Base-by-base conservation (phyloP, 2,888 invertebrate species). In the Monopis laevigella region DNA sequence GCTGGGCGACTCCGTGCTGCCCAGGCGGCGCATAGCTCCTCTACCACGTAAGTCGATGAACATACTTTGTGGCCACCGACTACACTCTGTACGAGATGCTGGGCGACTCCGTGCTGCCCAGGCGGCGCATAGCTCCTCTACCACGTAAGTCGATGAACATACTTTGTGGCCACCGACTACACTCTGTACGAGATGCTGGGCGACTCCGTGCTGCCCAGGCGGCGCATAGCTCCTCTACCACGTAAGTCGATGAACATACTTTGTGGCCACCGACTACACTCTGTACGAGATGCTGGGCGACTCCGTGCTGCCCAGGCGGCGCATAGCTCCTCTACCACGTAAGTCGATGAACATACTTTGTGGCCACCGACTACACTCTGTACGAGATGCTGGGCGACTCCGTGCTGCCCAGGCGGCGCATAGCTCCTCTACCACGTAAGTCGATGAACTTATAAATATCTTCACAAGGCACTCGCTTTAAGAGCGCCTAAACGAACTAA, bases 351-450 rank as follows among this genome's bases (percentile, higher is more conserved):
- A n/a, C n/a, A n/a, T n/a, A 80, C 50, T 77, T 60, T 44, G 77
- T 80, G 7, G 61, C 57, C 41, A 74, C 77, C 6, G 80, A 80
- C 47, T 73, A 73, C 49, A 69, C 71, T 8, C 52, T 82, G 21
- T 82, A 75, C 42, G 80, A 81, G 51, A 80, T 81, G 62, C 51
- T 82, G 3, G 81, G 80, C 1, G 82, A 82, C 51, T 70, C 80
- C 0, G 55, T 81, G 26, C 45, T 70, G 51, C 81, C 82, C 1
- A 48, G 80, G 18, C n/a, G n/a, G n/a, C n/a, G n/a, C n/a, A n/a
- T n/a, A n/a, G n/a, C n/a, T n/a, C n/a, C n/a, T n/a, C n/a, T n/a
- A n/a, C n/a, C n/a, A n/a, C n/a, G n/a, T n/a, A n/a, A n/a, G n/a
- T n/a, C n/a, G n/a, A n/a, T n/a, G n/a, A n/a, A n/a, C n/a, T n/a